Evolutionary conservation across 2,113 vertebrate genomes (phyloP).

Genomic region (Cyphomyrus discorhynchus): DNA sequence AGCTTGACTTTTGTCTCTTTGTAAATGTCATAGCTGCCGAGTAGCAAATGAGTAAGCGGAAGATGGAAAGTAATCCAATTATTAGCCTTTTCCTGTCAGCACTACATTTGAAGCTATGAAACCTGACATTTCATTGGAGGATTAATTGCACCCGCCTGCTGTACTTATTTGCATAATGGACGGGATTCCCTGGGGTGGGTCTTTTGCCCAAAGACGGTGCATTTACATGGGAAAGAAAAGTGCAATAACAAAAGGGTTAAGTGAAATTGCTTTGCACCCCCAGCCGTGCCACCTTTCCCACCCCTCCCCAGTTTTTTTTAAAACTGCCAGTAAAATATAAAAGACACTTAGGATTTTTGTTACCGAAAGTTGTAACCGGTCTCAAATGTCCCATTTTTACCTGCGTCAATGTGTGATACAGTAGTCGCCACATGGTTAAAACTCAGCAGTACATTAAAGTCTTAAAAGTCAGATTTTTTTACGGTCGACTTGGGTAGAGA

Average conservation of each 20-base stretch:
- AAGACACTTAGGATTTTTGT: not conserved
- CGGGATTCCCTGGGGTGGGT: not conserved
- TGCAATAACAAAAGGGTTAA: conserved; percentile 4
- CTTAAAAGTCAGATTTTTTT: not conserved
- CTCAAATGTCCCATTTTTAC: not conserved
- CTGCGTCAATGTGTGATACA: not conserved
- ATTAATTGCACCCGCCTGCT: not conserved
- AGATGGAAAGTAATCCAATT: not conserved
- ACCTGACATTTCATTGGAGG: not conserved
- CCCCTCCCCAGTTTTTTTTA: not conserved
- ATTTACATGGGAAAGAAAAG: conserved; percentile 6
- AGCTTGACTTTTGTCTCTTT: not conserved
- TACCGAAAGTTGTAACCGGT: not conserved
- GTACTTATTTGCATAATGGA: conserved; percentile 9
- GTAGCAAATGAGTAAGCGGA: not conserved
- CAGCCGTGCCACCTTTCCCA: not conserved
- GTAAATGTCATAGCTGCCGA: not conserved
- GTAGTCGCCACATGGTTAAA: not conserved
- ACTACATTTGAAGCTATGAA: not conserved
- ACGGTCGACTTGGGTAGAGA: not conserved
- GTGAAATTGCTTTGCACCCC: not conserved
- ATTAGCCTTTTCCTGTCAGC: not conserved
- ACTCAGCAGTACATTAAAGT: not conserved
- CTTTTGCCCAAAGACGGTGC: not conserved
- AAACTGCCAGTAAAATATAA: not conserved